Conservation (phyloP, 2,888 invertebrate genomes). For the Ptychoptera contaminata region DNA sequence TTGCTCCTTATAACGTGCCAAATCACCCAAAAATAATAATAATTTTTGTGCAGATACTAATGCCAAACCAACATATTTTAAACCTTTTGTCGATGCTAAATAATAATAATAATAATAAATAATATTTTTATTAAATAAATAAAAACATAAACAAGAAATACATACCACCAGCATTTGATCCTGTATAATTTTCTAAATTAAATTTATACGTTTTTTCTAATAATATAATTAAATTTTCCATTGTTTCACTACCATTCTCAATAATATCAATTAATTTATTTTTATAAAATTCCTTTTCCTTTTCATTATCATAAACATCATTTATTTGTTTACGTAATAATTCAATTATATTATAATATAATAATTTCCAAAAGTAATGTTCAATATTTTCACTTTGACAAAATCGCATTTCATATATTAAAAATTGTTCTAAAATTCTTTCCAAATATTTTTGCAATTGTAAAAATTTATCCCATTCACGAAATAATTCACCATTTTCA, state of each 20-base stretch:
- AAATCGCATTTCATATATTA: constrained; percentile 69
- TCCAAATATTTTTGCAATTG: constrained; percentile 46
- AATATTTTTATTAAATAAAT: constrained; percentile 5
- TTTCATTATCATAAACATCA: constrained; percentile 35
- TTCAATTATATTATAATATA: constrained; percentile 80
- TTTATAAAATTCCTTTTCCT: constrained; percentile 44
- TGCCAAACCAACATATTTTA: constrained; percentile 54
- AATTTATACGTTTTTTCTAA: constrained; percentile 64
- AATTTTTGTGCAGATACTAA: constrained; percentile 76
- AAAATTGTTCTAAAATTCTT: constrained; percentile 46
- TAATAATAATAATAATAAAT: constrained; percentile 17
- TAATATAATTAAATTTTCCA: constrained; percentile 53
- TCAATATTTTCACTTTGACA: constrained; percentile 78
- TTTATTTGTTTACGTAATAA: constrained; percentile 52
- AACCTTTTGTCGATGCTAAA: constrained; percentile 42
- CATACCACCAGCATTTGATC: not conserved
- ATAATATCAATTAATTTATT: constrained; percentile 42
- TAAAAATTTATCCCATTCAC: constrained; percentile 49
- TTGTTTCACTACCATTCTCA: constrained; percentile 65
- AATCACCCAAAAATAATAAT: constrained; percentile 79
- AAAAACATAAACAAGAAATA: not conserved
- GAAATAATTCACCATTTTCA: constrained; percentile 39
- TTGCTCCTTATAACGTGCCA: constrained; percentile 80
- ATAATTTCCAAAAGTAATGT: constrained; percentile 79
- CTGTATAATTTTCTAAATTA: constrained; percentile 16